phyloP scores from a whole-genome alignment of 2,797 vertebrate genomes.

The Galaxias olidus region DNA sequence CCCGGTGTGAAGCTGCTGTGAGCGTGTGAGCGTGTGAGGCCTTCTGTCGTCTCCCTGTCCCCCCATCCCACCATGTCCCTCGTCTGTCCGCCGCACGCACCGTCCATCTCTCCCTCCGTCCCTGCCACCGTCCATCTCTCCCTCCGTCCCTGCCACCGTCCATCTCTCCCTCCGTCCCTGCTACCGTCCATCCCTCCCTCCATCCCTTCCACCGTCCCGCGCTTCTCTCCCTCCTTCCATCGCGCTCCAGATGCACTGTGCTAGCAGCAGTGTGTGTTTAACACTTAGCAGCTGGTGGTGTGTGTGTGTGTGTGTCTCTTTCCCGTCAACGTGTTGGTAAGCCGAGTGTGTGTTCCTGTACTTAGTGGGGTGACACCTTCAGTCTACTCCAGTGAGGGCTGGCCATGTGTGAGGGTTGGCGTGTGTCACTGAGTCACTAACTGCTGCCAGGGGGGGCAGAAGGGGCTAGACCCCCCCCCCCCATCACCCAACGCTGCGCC shows the following conservation, averaged over 20 bases:
- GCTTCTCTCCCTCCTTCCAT: constrained; percentile 1
- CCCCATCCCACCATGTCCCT: constrained; percentile 19
- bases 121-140: too few relatives aligned
- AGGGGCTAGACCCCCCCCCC: constrained; percentile 41
- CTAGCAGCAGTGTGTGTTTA: constrained; percentile 52
- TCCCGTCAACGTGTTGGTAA: not conserved
- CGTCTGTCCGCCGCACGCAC: too few relatives aligned
- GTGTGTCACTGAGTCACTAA: constrained; percentile 65
- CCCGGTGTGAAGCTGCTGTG: too few relatives aligned
- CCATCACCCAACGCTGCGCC: constrained; percentile 30
- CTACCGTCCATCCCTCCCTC: too few relatives aligned
- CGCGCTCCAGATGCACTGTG: constrained; percentile 44
- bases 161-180: not conserved
- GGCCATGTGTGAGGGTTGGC: constrained; percentile 35
- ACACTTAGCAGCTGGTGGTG: constrained; percentile 30
- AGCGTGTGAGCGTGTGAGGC: too few relatives aligned
- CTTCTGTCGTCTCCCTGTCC: too few relatives aligned
- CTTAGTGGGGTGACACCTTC: constrained; percentile 64
- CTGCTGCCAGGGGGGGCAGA: constrained; percentile 45
- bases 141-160: not conserved
- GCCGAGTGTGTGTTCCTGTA: constrained; percentile 18
- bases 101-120: too few relatives aligned
- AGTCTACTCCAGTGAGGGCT: constrained; percentile 44
- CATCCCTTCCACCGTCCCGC: not conserved
- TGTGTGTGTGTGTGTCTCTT: not conserved